Base-by-base conservation (phyloP, 2,113 vertebrate species). In the Apeltes quadracus region DNA sequence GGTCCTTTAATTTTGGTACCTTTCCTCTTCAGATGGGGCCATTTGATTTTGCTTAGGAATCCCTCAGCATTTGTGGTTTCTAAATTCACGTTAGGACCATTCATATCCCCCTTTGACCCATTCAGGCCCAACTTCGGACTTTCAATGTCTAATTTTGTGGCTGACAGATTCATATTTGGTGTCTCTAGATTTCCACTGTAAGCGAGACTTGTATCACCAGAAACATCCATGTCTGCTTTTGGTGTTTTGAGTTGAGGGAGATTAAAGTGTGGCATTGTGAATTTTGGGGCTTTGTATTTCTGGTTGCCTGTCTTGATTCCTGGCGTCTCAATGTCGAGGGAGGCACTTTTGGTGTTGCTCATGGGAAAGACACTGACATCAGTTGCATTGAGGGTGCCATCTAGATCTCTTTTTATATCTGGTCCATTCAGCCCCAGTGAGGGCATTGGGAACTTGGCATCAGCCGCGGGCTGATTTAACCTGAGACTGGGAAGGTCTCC, bases 241-340 rank as follows among this genome's bases (percentile, higher is more conserved):
- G 87, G 75, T 56, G 32, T 29, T 41, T 79, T 72, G 10, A 89
- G 0, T 0, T 70, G 15, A 48, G 86, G 82, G 18, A 81, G 23
- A 69, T 53, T 58, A 27, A 93, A 90, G 3, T 68, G 10, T 48
- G 93, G 93, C 88, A 92, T 87, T 9, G 14, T 58, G 29, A 92
- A 90, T 46, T 86, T 80, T 1, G 90, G 80, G 5, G 82, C 0
- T 20, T 87, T 81, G 57, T 58, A 70, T 16, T 72, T 75, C 3
- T 57, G 2, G 23, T 63, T 64, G 3, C 34, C 73, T 7, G 62
- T 38, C 15, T 85, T 78, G 0, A 90, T 25, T 5, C 79, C 55
- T 61, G 91, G 87, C 56, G 81, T 83, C 5, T 84, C 55, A 8
- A 89, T 29, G 9, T 79, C 39, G 13, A 92, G 41, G 2, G 82